Base-by-base conservation (phyloP, 2,113 vertebrate genomes). In the Misgurnus anguillicaudatus region DNA sequence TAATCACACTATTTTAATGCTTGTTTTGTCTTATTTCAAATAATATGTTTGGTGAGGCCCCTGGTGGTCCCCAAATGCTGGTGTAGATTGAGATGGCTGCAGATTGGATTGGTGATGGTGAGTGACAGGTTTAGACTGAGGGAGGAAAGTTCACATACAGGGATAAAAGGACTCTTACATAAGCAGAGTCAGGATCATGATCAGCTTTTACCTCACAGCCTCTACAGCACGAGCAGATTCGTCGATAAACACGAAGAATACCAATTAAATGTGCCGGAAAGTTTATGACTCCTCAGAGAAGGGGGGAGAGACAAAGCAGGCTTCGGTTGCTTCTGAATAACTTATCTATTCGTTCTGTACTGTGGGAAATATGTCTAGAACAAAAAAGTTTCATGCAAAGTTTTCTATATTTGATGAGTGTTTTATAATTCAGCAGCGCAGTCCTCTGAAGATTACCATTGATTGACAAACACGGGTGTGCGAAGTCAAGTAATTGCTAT, bases 51-150 rank as follows among this genome's bases (percentile, higher is more conserved):
- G 24, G 24, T 31, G 24, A 24, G 24, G 76, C 68, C 58, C 16
- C 48, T 14, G 48, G 13, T 4, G 67, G 48, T 41, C 73, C 73
- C 85, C 73, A 84, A 21, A 58, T 42, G 60, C 41, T 60, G 61
- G 36, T 64, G 31, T 41, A 21, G 57, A 70, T 64, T 11, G 48
- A 78, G 55, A 75, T 63, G 80, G 42, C 78, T 51, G 47, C 74
- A 77, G 65, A 77, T 60, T 42, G 63, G 57, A 62, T 63, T 38
- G 42, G 85, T 85, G 53, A 86, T 10, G 10, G 82, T 83, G 75
- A 83, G 80, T 82, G 75, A 65, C 81, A n/a, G 80, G 70, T 16
- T 74, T 19, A 75, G 36, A 38, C 70, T 77, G 60, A 69, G n/a
- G 65, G 31, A 79, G 77, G 78, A 55, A 45, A 79, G 68, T 79